A percentile compares a stretch with the other conserved stretches of the same genome.
Evolutionary conservation across 2,797 vertebrate genomes (phyloP).

Genomic region (Botia kubotai): DNA sequence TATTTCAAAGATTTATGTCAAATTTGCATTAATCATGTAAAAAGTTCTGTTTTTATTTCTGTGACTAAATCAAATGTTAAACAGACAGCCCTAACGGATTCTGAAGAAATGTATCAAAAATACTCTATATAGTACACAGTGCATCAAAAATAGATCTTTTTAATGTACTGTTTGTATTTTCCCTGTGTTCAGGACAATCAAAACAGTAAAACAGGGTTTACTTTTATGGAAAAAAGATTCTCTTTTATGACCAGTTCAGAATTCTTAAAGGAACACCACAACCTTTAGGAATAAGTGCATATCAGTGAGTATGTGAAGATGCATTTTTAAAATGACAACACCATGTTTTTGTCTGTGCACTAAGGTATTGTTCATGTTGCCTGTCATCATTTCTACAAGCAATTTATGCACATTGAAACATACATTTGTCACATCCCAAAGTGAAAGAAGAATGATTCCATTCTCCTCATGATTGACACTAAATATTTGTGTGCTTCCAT

Average conservation of each 20-base stretch:
- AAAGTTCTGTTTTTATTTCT: background rate
- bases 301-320: background rate
- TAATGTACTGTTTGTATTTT: background rate
- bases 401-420: constrained; percentile 7
- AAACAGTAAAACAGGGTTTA: background rate
- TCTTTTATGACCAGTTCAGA: constrained; percentile 12
- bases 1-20: too few species aligned
- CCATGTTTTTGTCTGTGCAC: constrained; percentile 35
- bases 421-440: constrained; percentile 55
- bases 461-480: constrained; percentile 44
- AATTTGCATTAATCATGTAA: too few species aligned
- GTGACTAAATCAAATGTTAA: background rate
- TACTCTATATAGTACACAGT: background rate
- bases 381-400: constrained; percentile 31
- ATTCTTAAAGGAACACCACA: background rate
- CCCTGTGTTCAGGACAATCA: background rate
- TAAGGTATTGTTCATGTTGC: constrained; percentile 30
- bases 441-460: constrained; percentile 57
- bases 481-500: constrained; percentile 75
- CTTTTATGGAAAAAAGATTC: too few species aligned
- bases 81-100: background rate
- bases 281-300: constrained; percentile 16
- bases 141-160: background rate
- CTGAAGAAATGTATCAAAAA: background rate
- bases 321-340: background rate